A percentile compares a stretch with the other conserved stretches of the same genome.
Conservation (phyloP, 2,888 invertebrate species). For the Parelbella ahira region DNA sequence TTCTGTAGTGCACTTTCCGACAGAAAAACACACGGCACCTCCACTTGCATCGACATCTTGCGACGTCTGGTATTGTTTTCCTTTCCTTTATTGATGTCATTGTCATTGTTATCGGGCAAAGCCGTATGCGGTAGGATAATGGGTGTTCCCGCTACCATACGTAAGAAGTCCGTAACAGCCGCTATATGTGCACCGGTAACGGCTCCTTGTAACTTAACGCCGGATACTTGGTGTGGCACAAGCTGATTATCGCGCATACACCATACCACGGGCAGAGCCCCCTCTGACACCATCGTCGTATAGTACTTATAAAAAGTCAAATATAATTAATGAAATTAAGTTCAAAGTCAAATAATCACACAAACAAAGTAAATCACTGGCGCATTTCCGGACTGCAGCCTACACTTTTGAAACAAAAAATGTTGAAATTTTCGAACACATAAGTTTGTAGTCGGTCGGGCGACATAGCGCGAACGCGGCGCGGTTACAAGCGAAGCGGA, state of each 20-base stretch:
- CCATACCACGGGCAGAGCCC: slow-evolving; percentile 83
- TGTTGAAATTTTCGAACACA: slow-evolving; percentile 55
- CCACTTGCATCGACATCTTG: slow-evolving; percentile 78
- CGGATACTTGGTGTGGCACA: slow-evolving; percentile 84
- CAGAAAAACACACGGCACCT: slow-evolving; percentile 77
- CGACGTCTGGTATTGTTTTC: slow-evolving; percentile 64
- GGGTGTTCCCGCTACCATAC: slow-evolving; percentile 83
- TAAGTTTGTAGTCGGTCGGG: slow-evolving; percentile 54
- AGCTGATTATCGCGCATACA: slow-evolving; percentile 85
- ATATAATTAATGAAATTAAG: slow-evolving; percentile 10
- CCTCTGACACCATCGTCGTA: slow-evolving; percentile 82
- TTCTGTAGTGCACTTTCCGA: slow-evolving; percentile 72
- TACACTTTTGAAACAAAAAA: slow-evolving; percentile 57
- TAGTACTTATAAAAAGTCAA: slow-evolving; percentile 30
- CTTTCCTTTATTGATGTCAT: slow-evolving; percentile 68
- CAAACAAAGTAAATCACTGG: slow-evolving; percentile 43
- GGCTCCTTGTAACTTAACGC: slow-evolving; percentile 83
- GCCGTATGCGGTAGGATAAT: slow-evolving; percentile 78
- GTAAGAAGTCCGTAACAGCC: slow-evolving; percentile 83
- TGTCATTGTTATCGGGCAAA: slow-evolving; percentile 62
- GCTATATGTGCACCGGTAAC: slow-evolving; percentile 84
- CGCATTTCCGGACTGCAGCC: slow-evolving; percentile 59
- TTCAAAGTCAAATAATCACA: slow-evolving; percentile 17
- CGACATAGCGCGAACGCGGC: slow-evolving; percentile 69
- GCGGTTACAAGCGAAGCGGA: slow-evolving; percentile 49